A percentile compares a stretch with the other conserved stretches of the same genome.
Conservation (phyloP, 2,113 vertebrate genomes). For the Mormyrus iriodes region DNA sequence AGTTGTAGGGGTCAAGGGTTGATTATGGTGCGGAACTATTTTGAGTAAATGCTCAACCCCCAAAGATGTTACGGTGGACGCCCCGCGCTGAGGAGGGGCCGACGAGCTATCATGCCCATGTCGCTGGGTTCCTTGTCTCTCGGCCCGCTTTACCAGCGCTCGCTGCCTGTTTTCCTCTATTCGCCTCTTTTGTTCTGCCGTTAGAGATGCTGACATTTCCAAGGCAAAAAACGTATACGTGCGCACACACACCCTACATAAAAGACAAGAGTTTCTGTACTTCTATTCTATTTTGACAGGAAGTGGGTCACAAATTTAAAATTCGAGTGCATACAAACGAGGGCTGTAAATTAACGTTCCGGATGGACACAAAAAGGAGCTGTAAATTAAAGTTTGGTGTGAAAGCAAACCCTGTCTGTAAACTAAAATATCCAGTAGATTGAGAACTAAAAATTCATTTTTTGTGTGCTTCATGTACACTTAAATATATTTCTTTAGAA, state of each 20-base stretch:
- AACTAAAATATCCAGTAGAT: too few relatives aligned
- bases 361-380: too few relatives aligned
- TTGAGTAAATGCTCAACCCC: not conserved
- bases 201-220: slow-evolving; percentile 75
- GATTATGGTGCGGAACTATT: not conserved
- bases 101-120: not conserved
- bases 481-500: too few relatives aligned
- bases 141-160: slow-evolving; percentile 82
- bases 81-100: not conserved
- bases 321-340: too few relatives aligned
- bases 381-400: too few relatives aligned
- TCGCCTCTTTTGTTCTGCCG: slow-evolving; percentile 76
- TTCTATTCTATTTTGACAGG: too few relatives aligned
- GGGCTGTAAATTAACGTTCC: too few relatives aligned
- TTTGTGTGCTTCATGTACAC: too few relatives aligned
- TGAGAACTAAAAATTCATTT: too few relatives aligned
- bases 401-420: too few relatives aligned
- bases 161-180: slow-evolving; percentile 84
- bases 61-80: not conserved
- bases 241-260: not conserved
- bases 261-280: too few relatives aligned
- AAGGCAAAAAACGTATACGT: not conserved
- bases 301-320: too few relatives aligned
- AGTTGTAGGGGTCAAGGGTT: not conserved
- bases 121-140: slow-evolving; percentile 56